A percentile compares a stretch with the other conserved stretches of the same genome.
Conservation (phyloP, 2,113 vertebrate genomes). For the Oceanodroma tethys region DNA sequence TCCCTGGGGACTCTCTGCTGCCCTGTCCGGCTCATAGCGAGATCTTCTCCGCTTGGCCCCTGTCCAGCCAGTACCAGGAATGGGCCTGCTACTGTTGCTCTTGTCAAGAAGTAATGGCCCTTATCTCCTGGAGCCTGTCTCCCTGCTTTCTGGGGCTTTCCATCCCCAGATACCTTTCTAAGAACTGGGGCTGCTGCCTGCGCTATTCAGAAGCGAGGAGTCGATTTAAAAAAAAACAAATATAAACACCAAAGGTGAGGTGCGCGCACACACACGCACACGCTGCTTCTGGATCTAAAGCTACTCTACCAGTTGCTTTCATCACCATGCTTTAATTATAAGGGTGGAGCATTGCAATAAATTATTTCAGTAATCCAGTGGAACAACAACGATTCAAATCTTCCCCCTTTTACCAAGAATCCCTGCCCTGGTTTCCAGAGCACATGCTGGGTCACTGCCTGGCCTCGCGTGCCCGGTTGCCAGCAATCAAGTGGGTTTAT, state of each 20-base stretch:
- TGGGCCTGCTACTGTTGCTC: constrained; percentile 30
- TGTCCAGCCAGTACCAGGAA: constrained; percentile 52
- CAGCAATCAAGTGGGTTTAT: not conserved
- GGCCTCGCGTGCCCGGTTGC: not conserved
- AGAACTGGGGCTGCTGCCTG: constrained; percentile 51
- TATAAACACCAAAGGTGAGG: constrained; percentile 54
- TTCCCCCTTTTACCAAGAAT: constrained; percentile 61
- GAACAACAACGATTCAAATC: constrained; percentile 68
- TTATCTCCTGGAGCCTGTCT: constrained; percentile 61
- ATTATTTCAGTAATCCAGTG: constrained; percentile 69
- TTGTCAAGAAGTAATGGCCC: constrained; percentile 42
- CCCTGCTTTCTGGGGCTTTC: constrained; percentile 34
- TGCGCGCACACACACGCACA: not conserved
- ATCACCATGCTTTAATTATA: constrained; percentile 61
- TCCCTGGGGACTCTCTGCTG: not conserved
- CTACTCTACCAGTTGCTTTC: constrained; percentile 72
- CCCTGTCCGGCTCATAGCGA: not conserved
- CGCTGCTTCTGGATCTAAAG: constrained; percentile 52
- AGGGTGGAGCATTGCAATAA: constrained; percentile 72
- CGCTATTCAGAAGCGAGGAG: not conserved
- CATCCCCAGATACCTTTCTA: constrained; percentile 65
- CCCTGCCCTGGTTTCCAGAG: constrained; percentile 59
- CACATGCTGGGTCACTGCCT: not conserved
- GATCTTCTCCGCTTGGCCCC: not conserved
- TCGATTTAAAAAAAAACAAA: constrained; percentile 40